phyloP scores from a whole-genome alignment of 2,113 vertebrate genomes.

The Nesoenas mayeri region DNA sequence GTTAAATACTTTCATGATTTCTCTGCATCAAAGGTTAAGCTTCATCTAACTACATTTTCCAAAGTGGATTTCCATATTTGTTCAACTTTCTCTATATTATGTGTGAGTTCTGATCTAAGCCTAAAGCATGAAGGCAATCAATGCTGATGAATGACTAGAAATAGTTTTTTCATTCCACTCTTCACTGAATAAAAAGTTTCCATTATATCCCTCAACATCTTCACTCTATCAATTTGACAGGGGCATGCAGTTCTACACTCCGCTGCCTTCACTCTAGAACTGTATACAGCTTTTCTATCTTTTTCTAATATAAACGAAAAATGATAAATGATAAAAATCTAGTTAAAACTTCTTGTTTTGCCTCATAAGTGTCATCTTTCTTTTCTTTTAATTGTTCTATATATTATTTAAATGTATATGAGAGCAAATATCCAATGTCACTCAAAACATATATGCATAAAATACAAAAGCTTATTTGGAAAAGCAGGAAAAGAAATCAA shows the following conservation, averaged over 20 bases:
- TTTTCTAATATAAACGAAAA: slow-evolving; percentile 68
- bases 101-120: slow-evolving; percentile 72
- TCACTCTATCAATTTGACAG: slow-evolving; percentile 98
- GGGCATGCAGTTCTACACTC: slow-evolving; percentile 81
- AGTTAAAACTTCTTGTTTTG: slow-evolving; percentile 58
- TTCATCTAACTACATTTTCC: slow-evolving; percentile 20
- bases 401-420: background rate
- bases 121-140: slow-evolving; percentile 84
- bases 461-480: background rate
- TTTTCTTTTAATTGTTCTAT: slow-evolving; percentile 41
- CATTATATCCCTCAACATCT: slow-evolving; percentile 95
- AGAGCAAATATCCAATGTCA: background rate
- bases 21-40: slow-evolving; percentile 36
- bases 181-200: slow-evolving; percentile 93
- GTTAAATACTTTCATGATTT: slow-evolving; percentile 9
- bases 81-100: slow-evolving; percentile 70
- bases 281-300: slow-evolving; percentile 69
- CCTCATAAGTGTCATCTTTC: background rate
- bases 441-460: background rate
- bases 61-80: slow-evolving; percentile 38
- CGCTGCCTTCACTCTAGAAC: slow-evolving; percentile 77
- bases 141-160: slow-evolving; percentile 92
- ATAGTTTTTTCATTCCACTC: slow-evolving; percentile 88
- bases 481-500: background rate
- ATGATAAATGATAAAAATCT: slow-evolving; percentile 71